Conservation (phyloP, 2,113 vertebrate species). For the Smithornis capensis region DNA sequence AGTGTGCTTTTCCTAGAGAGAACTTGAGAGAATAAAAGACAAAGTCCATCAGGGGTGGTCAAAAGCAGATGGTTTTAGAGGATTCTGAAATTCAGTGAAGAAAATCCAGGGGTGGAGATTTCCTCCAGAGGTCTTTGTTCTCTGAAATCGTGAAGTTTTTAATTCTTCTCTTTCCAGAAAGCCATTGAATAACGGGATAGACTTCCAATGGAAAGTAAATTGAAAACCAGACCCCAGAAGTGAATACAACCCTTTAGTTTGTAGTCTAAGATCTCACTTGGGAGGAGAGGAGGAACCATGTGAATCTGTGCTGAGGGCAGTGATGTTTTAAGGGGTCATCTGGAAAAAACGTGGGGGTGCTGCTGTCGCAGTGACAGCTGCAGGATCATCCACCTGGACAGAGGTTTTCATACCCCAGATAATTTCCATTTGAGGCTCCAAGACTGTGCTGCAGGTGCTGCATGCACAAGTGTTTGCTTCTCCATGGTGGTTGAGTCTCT, state of each 20-base stretch:
- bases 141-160: background rate
- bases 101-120: background rate
- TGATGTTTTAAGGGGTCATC: background rate
- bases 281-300: background rate
- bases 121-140: background rate
- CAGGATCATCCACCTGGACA: background rate
- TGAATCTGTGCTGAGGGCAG: background rate
- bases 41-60: background rate
- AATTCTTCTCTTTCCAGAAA: background rate
- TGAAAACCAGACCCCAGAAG: background rate
- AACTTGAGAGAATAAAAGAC: background rate
- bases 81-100: background rate
- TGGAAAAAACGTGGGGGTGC: background rate
- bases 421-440: background rate
- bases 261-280: background rate
- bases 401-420: background rate
- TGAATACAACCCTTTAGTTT: background rate
- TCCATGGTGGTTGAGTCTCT: background rate
- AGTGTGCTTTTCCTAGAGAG: background rate
- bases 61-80: background rate
- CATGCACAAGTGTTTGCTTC: background rate
- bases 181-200: background rate
- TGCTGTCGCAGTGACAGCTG: background rate
- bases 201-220: background rate
- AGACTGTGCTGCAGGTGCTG: background rate